Percentiles rank a stretch among this genome's conserved stretches.
These are phyloP conservation scores for Thymallus thymallus DNA, from an alignment of 2,113 vertebrate genomes.

Conservation along the genomic window DNA sequence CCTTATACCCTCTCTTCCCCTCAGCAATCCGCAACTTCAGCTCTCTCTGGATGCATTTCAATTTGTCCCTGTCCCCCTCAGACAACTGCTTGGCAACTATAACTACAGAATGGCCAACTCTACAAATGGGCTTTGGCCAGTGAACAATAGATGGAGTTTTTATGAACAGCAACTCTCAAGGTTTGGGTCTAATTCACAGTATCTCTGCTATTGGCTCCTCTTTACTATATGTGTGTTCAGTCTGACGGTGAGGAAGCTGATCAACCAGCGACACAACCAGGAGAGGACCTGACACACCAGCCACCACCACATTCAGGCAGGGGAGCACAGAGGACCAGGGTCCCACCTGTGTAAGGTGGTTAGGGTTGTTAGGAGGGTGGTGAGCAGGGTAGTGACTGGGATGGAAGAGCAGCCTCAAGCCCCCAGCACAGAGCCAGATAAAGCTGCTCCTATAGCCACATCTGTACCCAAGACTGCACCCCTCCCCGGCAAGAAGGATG, in stretches of 20 bases:
- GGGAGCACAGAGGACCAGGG: conserved; percentile 56
- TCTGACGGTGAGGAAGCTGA: conserved; percentile 60
- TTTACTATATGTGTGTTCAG: conserved; percentile 45
- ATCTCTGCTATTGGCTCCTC: background rate
- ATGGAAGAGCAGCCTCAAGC: conserved; percentile 60
- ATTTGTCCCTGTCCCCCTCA: too few relatives aligned
- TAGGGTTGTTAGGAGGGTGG: conserved; percentile 78
- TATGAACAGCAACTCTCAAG: too few relatives aligned
- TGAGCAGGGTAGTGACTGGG: conserved; percentile 77
- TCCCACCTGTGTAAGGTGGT: conserved; percentile 73
- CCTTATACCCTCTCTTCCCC: too few relatives aligned
- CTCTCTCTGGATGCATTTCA: too few relatives aligned
- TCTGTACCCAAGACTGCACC: conserved; percentile 30
- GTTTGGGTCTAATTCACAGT: background rate
- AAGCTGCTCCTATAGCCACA: conserved; percentile 24
- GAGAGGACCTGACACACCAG: conserved; percentile 27
- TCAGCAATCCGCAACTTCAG: too few relatives aligned
- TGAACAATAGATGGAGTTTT: too few relatives aligned
- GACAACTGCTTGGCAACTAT: too few relatives aligned
- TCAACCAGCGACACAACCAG: conserved; percentile 35
- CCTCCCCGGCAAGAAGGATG: conserved; percentile 69
- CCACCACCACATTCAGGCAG: conserved; percentile 5
- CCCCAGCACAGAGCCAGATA: conserved; percentile 25
- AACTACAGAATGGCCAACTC: too few relatives aligned
- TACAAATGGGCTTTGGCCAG: too few relatives aligned